Conservation (phyloP, 1,140 invertebrate genomes). For the Drosophila pruinosa region DNA sequence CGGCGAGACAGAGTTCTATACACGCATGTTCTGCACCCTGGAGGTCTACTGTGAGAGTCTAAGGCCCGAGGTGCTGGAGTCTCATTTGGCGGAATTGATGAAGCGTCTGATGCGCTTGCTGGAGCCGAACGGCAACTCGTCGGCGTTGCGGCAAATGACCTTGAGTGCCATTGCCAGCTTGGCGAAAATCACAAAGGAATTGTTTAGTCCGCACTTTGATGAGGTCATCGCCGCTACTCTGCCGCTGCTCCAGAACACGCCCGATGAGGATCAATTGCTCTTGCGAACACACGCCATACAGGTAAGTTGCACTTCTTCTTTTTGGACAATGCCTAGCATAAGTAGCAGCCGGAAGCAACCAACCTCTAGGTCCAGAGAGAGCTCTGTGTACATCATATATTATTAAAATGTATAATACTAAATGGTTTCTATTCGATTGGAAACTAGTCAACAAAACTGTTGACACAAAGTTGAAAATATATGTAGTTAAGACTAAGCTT, state of each 20-base stretch:
- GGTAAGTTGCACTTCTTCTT: background rate
- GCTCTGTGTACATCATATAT: too few relatives aligned
- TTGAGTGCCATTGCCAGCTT: slow-evolving; percentile 7
- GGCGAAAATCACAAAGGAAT: background rate
- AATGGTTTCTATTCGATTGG: too few relatives aligned
- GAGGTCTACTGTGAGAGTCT: slow-evolving; percentile 34
- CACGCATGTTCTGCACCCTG: slow-evolving; percentile 26
- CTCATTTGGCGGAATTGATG: background rate
- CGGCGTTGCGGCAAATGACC: slow-evolving; percentile 5
- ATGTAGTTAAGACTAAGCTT: too few relatives aligned
- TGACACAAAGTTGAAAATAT: too few relatives aligned
- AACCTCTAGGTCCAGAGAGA: too few relatives aligned
- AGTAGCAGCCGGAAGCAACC: too few relatives aligned
- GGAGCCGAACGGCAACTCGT: slow-evolving; percentile 8
- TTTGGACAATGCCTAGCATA: too few relatives aligned
- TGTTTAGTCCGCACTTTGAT: slow-evolving; percentile 6
- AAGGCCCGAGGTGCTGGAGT: background rate
- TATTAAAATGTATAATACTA: too few relatives aligned
- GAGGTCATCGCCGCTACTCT: background rate
- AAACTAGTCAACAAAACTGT: too few relatives aligned
- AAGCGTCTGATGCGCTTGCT: background rate
- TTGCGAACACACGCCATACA: slow-evolving; percentile 18
- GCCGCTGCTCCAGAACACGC: background rate
- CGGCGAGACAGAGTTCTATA: background rate
- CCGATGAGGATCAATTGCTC: background rate